phyloP scores from a whole-genome alignment of 2,888 invertebrate species.

The Thereva unica region DNA sequence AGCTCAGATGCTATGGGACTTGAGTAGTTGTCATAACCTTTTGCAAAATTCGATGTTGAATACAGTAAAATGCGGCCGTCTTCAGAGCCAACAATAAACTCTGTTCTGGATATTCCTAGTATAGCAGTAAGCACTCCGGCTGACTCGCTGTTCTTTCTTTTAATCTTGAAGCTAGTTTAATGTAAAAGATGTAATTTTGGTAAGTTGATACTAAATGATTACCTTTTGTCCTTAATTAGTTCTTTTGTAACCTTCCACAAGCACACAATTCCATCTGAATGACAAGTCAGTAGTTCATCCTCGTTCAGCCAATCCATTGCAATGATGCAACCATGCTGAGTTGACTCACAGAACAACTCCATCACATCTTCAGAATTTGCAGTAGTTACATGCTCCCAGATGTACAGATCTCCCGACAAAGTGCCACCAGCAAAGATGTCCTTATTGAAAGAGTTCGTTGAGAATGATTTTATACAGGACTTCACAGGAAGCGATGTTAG shows the following conservation, averaged over 20 bases:
- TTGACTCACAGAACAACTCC: constrained; percentile 49
- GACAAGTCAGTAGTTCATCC: constrained; percentile 50
- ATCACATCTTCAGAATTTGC: constrained; percentile 45
- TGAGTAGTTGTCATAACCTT: constrained; percentile 43
- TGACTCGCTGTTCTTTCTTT: neutral
- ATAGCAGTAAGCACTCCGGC: constrained; percentile 48
- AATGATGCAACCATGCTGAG: constrained; percentile 51
- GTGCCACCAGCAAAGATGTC: constrained; percentile 55
- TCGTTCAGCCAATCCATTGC: constrained; percentile 53
- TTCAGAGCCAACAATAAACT: constrained; percentile 53
- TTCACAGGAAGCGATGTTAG: constrained; percentile 50
- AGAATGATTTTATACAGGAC: constrained; percentile 51
- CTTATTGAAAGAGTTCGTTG: constrained; percentile 53
- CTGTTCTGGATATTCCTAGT: constrained; percentile 47
- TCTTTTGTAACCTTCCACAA: constrained; percentile 51
- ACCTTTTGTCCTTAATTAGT: constrained; percentile 50
- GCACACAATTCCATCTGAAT: constrained; percentile 51
- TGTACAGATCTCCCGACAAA: constrained; percentile 53
- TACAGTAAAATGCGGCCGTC: constrained; percentile 54
- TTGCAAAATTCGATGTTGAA: constrained; percentile 44
- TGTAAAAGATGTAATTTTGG: neutral
- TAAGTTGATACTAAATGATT: constrained; percentile 36
- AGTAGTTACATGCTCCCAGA: constrained; percentile 50
- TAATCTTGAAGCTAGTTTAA: constrained; percentile 34
- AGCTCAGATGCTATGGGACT: constrained; percentile 44